Evolutionary conservation across 37 sponge, comb jelly and placozoan species (phyloP).

Genomic region (Lycopodina hypogea): DNA sequence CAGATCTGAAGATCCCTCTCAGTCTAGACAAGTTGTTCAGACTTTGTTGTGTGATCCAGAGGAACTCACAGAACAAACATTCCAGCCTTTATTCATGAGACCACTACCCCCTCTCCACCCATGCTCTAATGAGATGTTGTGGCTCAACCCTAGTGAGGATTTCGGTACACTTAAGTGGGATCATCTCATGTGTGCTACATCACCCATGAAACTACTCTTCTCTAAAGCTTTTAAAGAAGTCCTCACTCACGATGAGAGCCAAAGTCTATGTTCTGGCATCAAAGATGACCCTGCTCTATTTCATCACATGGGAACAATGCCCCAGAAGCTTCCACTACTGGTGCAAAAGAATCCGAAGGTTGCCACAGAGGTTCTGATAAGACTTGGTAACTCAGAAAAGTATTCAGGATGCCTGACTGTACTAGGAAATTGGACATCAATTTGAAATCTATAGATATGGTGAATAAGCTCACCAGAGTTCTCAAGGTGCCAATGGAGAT

Average conservation of each 20-base stretch:
- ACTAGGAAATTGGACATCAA: slow-evolving; percentile 93
- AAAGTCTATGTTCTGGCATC: slow-evolving; percentile 48
- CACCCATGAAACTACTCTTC: too few species aligned
- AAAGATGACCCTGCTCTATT: slow-evolving; percentile 80
- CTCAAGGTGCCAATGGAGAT: slow-evolving; percentile 94
- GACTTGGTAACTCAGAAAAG: slow-evolving; percentile 63
- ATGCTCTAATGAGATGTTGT: slow-evolving; percentile 63
- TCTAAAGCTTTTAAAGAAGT: too few species aligned
- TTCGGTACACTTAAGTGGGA: too few species aligned
- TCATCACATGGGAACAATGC: slow-evolving; percentile 83
- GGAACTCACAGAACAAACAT: slow-evolving; percentile 39
- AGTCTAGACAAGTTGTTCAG: slow-evolving; percentile 44
- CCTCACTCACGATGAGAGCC: slow-evolving; percentile 55
- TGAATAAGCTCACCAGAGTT: slow-evolving; percentile 84
- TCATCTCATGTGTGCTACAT: too few species aligned
- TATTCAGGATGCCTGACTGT: slow-evolving; percentile 81
- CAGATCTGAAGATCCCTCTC: slow-evolving; percentile 28
- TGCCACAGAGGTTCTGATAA: slow-evolving; percentile 84
- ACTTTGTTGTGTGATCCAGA: slow-evolving; percentile 37
- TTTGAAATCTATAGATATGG: slow-evolving; percentile 96
- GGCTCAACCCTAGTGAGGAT: too few species aligned
- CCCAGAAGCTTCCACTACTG: slow-evolving; percentile 84
- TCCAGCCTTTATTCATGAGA: slow-evolving; percentile 81
- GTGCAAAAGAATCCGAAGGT: slow-evolving; percentile 93
- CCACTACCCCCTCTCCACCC: slow-evolving; percentile 85